Percentiles rank a stretch among this genome's conserved stretches.
Conservation (phyloP, 2,888 invertebrate genomes). For the Iphiclides podalirius region DNA sequence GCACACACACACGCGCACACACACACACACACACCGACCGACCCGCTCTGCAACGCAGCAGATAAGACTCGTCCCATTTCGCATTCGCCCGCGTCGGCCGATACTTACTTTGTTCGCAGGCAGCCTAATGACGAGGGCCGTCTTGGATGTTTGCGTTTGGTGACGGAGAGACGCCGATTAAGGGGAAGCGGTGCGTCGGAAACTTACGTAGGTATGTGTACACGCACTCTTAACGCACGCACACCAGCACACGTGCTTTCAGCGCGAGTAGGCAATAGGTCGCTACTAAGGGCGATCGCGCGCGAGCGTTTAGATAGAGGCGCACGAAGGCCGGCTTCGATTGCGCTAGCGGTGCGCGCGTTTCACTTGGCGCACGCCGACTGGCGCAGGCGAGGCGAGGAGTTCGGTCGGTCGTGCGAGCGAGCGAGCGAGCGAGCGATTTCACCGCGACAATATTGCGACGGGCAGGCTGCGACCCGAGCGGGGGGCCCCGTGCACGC, state of each 20-base stretch:
- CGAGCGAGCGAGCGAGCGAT: conserved; percentile 76
- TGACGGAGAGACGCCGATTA: conserved; percentile 58
- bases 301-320: conserved; percentile 1
- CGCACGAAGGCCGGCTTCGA: conserved; percentile 36
- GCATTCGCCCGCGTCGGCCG: conserved; percentile 70
- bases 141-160: conserved; percentile 63
- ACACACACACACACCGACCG: conserved; percentile 47
- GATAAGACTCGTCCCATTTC: conserved; percentile 80
- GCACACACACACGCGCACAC: conserved; percentile 47
- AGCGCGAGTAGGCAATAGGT: conserved; percentile 38
- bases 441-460: conserved; percentile 78
- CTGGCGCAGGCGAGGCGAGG: conserved; percentile 77
- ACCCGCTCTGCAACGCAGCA: conserved; percentile 47
- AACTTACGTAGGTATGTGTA: too few relatives aligned
- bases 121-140: conserved; percentile 79
- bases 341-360: conserved; percentile 73
- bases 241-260: too few relatives aligned
- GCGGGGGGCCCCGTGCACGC: conserved; percentile 9
- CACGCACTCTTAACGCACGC: too few relatives aligned
- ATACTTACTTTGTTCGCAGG: conserved; percentile 77
- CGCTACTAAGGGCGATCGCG: conserved; percentile 8
- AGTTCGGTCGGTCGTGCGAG: conserved; percentile 39
- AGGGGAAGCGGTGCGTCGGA: conserved; percentile 61
- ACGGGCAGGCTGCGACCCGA: conserved; percentile 62
- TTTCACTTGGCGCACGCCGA: conserved; percentile 79